phyloP scores from a whole-genome alignment of 2,888 invertebrate genomes.

The Brenthis daphne region DNA sequence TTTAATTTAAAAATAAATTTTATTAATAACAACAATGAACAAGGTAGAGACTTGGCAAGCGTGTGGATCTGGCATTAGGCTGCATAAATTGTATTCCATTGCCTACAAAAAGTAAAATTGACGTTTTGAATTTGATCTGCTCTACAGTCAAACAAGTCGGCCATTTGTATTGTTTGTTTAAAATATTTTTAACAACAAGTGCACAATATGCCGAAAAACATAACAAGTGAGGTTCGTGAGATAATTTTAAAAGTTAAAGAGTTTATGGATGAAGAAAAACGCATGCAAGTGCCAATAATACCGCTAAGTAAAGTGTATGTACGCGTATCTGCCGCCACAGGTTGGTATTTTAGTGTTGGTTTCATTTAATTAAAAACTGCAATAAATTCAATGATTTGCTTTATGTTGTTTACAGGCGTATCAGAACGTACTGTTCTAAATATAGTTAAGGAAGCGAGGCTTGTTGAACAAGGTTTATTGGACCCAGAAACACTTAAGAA shows the following conservation, averaged over 20 bases:
- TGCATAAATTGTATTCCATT: conserved; percentile 34
- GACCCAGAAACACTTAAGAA: conserved; percentile 74
- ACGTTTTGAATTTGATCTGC: conserved; percentile 18
- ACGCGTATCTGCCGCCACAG: conserved; percentile 74
- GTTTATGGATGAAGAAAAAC: conserved; percentile 77
- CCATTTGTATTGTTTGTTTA: conserved; percentile 40
- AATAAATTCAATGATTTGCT: background rate
- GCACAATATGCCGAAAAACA: conserved; percentile 73
- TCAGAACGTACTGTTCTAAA: conserved; percentile 74
- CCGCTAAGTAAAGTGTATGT: conserved; percentile 76
- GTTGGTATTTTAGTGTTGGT: conserved; percentile 47
- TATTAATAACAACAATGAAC: too few species aligned
- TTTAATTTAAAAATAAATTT: too few species aligned
- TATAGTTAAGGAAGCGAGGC: conserved; percentile 73
- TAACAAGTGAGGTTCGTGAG: conserved; percentile 74
- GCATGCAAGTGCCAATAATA: conserved; percentile 78
- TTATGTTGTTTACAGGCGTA: conserved; percentile 57
- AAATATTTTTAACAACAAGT: conserved; percentile 21
- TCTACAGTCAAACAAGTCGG: conserved; percentile 41
- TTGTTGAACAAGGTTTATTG: conserved; percentile 71
- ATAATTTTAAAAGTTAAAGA: conserved; percentile 76
- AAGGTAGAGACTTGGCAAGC: too few species aligned
- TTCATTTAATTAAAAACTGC: conserved; percentile 1
- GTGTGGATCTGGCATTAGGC: conserved; percentile 43
- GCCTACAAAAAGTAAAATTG: conserved; percentile 2